phyloP scores from a whole-genome alignment of 2,797 vertebrate species.

The Pseudocheirus occidentalis region DNA sequence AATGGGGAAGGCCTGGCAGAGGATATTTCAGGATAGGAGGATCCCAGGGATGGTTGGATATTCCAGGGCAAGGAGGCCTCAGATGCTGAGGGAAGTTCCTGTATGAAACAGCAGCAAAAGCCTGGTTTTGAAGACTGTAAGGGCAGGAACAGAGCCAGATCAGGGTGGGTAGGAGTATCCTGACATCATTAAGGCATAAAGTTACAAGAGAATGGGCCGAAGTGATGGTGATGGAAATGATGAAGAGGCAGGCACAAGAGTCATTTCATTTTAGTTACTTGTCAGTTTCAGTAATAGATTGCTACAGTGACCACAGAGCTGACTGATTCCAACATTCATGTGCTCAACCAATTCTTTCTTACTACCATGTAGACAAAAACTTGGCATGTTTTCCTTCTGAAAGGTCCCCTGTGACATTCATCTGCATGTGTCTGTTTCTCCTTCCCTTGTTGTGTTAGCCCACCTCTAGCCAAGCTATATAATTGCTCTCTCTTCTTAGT shows the following conservation, averaged over 20 bases:
- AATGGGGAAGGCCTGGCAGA: background rate
- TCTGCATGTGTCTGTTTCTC: background rate
- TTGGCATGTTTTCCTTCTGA: background rate
- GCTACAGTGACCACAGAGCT: background rate
- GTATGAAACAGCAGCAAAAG: background rate
- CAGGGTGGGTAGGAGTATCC: background rate
- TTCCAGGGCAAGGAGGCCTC: background rate
- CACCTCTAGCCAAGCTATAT: constrained; percentile 3
- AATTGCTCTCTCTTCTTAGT: constrained; percentile 41
- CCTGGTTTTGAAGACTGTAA: background rate
- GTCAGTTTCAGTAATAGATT: background rate
- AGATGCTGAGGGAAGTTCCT: background rate
- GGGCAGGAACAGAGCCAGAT: background rate
- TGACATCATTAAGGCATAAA: background rate
- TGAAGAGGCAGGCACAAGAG: background rate
- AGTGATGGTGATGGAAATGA: background rate
- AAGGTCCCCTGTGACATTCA: background rate
- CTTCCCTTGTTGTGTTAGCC: constrained; percentile 27
- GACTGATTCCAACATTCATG: background rate
- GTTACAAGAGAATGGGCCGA: background rate
- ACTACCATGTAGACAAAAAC: background rate
- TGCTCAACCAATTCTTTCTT: background rate
- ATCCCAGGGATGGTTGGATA: background rate
- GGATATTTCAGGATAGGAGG: background rate
- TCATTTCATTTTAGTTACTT: background rate